Percentiles rank a stretch among this genome's conserved stretches.
These are phyloP conservation scores for Palythoa heliodiscus DNA, from an alignment of 92 coral and sea anemone species.

Conservation along the genomic window DNA sequence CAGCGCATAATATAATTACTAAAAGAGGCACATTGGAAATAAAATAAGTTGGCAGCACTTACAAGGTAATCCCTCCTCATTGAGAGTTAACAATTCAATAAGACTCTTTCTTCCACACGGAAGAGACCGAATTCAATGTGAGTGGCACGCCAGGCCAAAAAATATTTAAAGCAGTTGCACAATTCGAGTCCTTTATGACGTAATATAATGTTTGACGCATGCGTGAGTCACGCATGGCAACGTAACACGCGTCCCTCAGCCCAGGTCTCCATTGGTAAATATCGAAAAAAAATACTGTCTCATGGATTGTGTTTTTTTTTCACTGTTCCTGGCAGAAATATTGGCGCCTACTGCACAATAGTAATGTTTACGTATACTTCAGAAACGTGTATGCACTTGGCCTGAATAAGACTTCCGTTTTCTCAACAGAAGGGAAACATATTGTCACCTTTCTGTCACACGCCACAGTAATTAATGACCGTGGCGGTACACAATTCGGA, in stretches of 20 bases:
- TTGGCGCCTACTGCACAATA: too few relatives aligned
- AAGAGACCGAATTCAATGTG: slow-evolving; percentile 63
- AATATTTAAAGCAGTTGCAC: slow-evolving; percentile 97
- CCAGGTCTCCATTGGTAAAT: not conserved
- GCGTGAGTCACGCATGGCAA: slow-evolving; percentile 60
- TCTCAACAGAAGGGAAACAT: too few relatives aligned
- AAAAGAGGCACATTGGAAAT: not conserved
- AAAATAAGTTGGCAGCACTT: slow-evolving; percentile 47
- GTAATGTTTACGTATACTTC: too few relatives aligned
- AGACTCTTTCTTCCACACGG: slow-evolving; percentile 75
- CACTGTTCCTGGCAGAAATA: too few relatives aligned
- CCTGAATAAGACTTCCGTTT: too few relatives aligned
- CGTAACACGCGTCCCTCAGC: slow-evolving; percentile 37
- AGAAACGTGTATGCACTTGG: too few relatives aligned
- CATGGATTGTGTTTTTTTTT: too few relatives aligned
- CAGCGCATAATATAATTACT: not conserved
- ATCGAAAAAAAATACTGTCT: too few relatives aligned
- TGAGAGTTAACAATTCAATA: slow-evolving; percentile 72
- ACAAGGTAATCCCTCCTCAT: slow-evolving; percentile 95
- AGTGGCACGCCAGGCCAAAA: slow-evolving; percentile 86
- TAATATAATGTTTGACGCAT: slow-evolving; percentile 84
- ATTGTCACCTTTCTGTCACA: too few relatives aligned
- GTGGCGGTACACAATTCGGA: too few relatives aligned
- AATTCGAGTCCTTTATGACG: slow-evolving; percentile 97
- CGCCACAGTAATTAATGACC: too few relatives aligned